Evolutionary conservation across 1,140 invertebrate species (phyloP), one percentile per base, ranked within the genome.

Genomic region (Trichoplusia ni): DNA sequence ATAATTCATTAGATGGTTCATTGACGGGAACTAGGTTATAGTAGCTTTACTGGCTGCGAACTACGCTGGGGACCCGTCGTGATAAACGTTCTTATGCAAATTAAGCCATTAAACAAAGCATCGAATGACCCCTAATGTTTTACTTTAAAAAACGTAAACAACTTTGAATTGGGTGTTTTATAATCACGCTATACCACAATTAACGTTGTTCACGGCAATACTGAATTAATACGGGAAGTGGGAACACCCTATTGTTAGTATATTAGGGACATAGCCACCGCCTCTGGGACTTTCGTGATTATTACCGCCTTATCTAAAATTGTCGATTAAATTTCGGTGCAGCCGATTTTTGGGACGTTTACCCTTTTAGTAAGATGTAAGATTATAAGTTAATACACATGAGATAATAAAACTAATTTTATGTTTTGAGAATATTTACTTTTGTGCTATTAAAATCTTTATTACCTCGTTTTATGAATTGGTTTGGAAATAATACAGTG

Each of bases 101-200:
- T 69, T 33, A 37, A 64, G 56, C 49, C 60, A 62, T 73, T 66
- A 73, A 69, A 64, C 37, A 64, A 35, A 51, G 31, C 60, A 58
- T 60, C 56, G 46, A 56, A 60, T 46, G 53, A 23, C 58, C 44
- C 29, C 21, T 51, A 60, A 44, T 58, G 38, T 25, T 37, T 40
- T 42, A 54, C 60, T 59, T 56, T 65, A 49, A 51, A 70, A 67
- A 65, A 67, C 23, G 56, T 63, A 71, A 73, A 73, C 58, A 74
- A 73, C 64, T 68, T n/a, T 65, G 67, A 77, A 77, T 76, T 75
- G 70, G 71, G 70, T 77, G 73, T 80, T 76, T 73, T 71, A 59
- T 69, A 53, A 64, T 62, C 79, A 81, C 81, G 81, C 72, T 69
- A 83, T 75, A 72, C 49, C 59, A 72, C 77, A 69, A 83, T 81